phyloP scores from a whole-genome alignment of 1,140 invertebrate genomes.

The Cardiocondyla obscurior region DNA sequence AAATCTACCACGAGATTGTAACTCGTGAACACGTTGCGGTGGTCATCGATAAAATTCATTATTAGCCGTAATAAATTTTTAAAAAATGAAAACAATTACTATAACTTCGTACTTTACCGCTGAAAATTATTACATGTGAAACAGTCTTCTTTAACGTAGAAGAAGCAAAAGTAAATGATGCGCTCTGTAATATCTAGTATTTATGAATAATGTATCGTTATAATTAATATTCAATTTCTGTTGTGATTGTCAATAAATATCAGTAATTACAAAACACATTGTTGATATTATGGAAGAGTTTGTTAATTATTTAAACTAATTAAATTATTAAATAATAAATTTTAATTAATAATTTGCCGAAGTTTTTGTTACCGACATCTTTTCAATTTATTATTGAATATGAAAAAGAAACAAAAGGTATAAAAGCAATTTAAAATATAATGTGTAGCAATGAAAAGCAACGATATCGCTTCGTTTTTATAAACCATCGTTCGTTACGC shows the following conservation, averaged over 20 bases:
- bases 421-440: not conserved
- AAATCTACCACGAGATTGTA: too few species aligned
- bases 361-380: not conserved
- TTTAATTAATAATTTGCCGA: constrained; percentile 31
- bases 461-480: not conserved
- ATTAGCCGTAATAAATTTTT: too few species aligned
- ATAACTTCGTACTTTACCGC: too few species aligned
- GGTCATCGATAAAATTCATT: too few species aligned
- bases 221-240: not conserved
- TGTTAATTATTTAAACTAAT: constrained; percentile 14
- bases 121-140: too few species aligned
- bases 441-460: not conserved
- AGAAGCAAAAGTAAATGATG: too few species aligned
- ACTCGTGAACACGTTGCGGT: too few species aligned
- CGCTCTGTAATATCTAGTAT: too few species aligned
- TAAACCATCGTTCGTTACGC: not conserved
- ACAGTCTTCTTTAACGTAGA: too few species aligned
- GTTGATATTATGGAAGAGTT: not conserved
- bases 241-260: not conserved
- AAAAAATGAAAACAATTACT: too few species aligned
- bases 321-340: constrained; percentile 1
- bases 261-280: constrained; percentile 18
- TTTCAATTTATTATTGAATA: not conserved
- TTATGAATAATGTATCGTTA: not conserved
- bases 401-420: not conserved